phyloP scores from a whole-genome alignment of 2,888 invertebrate species.

The Eupithecia insigniata region DNA sequence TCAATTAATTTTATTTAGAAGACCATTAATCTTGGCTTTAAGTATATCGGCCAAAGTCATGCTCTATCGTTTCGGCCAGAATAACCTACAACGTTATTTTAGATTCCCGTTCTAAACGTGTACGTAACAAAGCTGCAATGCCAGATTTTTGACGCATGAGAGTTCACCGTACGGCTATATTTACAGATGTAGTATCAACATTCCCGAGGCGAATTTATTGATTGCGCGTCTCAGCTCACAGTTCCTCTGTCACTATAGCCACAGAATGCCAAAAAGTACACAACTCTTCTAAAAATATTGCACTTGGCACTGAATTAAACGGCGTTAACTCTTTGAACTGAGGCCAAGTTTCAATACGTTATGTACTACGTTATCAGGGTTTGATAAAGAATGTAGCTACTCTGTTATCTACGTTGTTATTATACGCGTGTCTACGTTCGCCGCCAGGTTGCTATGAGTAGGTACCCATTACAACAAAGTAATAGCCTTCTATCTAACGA shows the following conservation, averaged over 20 bases:
- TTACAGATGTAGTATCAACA: constrained; percentile 48
- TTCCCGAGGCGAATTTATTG: constrained; percentile 54
- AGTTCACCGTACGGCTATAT: constrained; percentile 36
- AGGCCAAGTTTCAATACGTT: constrained; percentile 62
- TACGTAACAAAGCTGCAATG: constrained; percentile 20
- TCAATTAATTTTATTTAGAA: background rate
- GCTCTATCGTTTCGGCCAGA: background rate
- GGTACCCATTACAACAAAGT: background rate
- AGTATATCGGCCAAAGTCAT: background rate
- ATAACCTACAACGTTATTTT: constrained; percentile 7
- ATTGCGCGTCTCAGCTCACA: constrained; percentile 55
- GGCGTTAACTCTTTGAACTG: constrained; percentile 75
- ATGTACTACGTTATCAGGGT: constrained; percentile 25
- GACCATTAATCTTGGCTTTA: background rate
- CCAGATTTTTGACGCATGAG: constrained; percentile 21
- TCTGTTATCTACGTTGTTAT: constrained; percentile 21
- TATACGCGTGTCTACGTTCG: background rate
- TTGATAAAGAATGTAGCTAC: constrained; percentile 17
- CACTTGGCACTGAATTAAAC: constrained; percentile 77
- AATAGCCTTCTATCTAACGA: background rate
- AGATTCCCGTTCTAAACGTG: constrained; percentile 3
- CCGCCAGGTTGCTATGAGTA: background rate
- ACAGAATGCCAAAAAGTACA: constrained; percentile 27
- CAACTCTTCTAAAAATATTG: constrained; percentile 73
- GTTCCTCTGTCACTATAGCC: constrained; percentile 53